Evolutionary conservation across 2,113 vertebrate species (phyloP).

Genomic region (Paramormyrops kingsleyae): DNA sequence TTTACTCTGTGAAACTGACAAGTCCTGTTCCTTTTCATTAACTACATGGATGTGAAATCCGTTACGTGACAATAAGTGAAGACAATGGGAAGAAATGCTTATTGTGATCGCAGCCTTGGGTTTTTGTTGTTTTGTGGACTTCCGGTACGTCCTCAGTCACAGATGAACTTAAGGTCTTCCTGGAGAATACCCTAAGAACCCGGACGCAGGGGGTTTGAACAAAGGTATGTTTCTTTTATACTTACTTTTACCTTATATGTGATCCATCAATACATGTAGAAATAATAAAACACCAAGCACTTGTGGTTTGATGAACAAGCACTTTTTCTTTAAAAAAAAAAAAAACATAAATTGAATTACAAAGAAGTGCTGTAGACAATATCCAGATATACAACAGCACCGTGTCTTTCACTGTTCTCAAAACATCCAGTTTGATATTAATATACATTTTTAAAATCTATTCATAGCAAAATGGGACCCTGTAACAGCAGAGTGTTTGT

Average conservation of each 20-base stretch:
- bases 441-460: neutral
- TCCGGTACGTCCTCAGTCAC: neutral
- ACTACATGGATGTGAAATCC: constrained; percentile 8
- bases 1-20: constrained; percentile 48
- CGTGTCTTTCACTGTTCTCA: neutral
- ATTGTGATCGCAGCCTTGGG: constrained; percentile 8
- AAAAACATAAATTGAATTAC: neutral
- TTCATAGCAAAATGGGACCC: neutral
- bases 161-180: constrained; percentile 23
- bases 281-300: neutral
- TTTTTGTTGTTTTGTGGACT: constrained; percentile 13
- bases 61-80: constrained; percentile 9
- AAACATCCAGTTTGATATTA: neutral
- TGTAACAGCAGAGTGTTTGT: neutral
- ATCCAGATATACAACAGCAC: neutral
- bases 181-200: constrained; percentile 10
- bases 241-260: neutral
- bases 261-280: neutral
- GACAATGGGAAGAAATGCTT: neutral
- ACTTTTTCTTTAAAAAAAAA: neutral
- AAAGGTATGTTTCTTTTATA: constrained; percentile 20
- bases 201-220: neutral
- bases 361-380: neutral
- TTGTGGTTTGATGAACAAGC: neutral
- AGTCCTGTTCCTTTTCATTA: neutral